Conservation (phyloP, 2,797 vertebrate genomes). For the Poeciliopsis turneri region DNA sequence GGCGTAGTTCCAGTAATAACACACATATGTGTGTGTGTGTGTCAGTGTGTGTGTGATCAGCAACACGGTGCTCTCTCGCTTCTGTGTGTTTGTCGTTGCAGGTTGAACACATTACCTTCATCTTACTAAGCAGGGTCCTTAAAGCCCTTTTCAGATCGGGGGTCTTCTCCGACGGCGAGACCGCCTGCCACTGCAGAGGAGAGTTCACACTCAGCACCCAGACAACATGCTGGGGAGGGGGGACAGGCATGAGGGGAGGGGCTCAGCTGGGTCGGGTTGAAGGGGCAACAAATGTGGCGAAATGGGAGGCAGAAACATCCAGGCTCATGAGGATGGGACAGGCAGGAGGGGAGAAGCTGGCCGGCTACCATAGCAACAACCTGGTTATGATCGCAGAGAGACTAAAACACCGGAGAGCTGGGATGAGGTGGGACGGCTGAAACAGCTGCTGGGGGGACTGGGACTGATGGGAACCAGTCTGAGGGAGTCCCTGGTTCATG, state of each 20-base stretch:
- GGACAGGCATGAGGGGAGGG: conserved; percentile 1
- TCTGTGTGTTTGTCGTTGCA: conserved; percentile 44
- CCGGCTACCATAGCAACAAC: not conserved
- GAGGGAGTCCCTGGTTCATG: conserved; percentile 12
- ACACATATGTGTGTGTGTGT: conserved; percentile 4
- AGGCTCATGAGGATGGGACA: conserved; percentile 33
- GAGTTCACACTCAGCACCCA: conserved; percentile 82
- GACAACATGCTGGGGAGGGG: conserved; percentile 67
- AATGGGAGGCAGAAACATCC: conserved; percentile 45
- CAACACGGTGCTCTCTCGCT: conserved; percentile 48
- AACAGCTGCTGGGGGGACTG: conserved; percentile 45
- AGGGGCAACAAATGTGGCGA: conserved; percentile 38
- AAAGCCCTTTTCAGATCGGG: conserved; percentile 88
- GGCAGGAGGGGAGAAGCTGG: conserved; percentile 10
- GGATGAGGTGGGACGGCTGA: conserved; percentile 50
- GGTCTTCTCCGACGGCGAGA: conserved; percentile 87
- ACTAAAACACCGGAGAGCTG: conserved; percentile 30
- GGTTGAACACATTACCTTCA: conserved; percentile 83
- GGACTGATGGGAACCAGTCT: conserved; percentile 50
- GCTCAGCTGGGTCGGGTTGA: conserved; percentile 33
- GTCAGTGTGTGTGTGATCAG: not conserved
- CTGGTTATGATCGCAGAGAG: not conserved
- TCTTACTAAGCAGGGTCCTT: conserved; percentile 89
- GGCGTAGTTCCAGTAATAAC: not conserved
- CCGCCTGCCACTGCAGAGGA: conserved; percentile 87